Evolutionary conservation across 2,797 vertebrate genomes (phyloP).

Genomic region (Gallirallus australis): DNA sequence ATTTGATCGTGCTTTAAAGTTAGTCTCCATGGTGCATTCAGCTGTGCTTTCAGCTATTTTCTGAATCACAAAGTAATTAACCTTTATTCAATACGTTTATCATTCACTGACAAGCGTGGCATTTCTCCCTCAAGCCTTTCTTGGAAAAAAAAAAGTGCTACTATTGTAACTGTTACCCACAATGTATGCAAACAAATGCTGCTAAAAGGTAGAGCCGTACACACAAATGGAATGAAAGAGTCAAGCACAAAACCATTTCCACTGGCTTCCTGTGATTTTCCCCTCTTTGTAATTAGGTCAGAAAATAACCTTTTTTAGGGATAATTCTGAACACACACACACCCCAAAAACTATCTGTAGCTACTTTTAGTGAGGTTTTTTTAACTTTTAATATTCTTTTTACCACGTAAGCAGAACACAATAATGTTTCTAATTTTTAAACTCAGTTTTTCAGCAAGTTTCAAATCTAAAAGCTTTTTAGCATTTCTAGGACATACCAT

Average conservation of each 20-base stretch:
- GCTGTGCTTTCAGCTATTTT: constrained; percentile 28
- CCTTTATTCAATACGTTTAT: constrained; percentile 59
- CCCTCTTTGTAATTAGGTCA: background rate
- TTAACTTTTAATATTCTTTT: background rate
- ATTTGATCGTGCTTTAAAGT: background rate
- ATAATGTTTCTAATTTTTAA: background rate
- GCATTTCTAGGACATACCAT: background rate
- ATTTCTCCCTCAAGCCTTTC: constrained; percentile 31
- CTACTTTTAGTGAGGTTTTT: background rate
- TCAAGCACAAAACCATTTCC: background rate
- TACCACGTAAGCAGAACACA: background rate
- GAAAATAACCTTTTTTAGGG: background rate
- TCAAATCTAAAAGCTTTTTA: background rate
- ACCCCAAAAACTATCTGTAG: background rate
- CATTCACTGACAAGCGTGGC: background rate
- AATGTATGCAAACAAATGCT: background rate
- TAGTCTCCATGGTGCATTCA: background rate
- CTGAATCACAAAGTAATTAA: constrained; percentile 63
- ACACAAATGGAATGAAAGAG: background rate
- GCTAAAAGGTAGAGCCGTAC: background rate
- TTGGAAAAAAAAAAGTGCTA: background rate
- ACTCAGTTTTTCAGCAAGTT: background rate
- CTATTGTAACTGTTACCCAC: background rate
- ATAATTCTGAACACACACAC: background rate
- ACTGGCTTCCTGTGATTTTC: background rate